A percentile compares a stretch with the other conserved stretches of the same genome.
phyloP scores from a whole-genome alignment of 2,797 vertebrate genomes.

The Phalanger gymnotis region DNA sequence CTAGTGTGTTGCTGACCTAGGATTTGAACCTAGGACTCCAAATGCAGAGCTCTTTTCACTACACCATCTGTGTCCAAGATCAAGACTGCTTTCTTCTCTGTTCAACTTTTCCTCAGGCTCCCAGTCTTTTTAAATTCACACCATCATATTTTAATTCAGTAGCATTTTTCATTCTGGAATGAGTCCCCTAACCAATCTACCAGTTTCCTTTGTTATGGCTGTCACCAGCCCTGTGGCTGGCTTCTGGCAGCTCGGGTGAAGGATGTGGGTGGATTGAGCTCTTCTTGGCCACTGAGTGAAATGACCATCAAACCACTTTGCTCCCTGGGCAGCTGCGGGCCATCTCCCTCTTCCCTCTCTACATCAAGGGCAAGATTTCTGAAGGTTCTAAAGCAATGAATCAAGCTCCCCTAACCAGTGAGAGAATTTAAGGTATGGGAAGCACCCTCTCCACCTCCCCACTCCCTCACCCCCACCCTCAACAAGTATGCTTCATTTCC shows the following conservation, averaged over 20 bases:
- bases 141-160: neutral
- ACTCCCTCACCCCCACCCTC: fast-evolving
- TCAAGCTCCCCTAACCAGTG: neutral
- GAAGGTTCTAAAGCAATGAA: neutral
- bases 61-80: neutral
- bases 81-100: neutral
- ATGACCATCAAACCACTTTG: neutral
- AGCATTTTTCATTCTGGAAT: neutral
- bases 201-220: neutral
- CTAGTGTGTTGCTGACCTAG: neutral
- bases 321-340: neutral
- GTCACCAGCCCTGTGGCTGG: neutral
- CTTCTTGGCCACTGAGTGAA: neutral
- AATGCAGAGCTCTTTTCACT: neutral
- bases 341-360: neutral
- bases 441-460: neutral
- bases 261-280: too few relatives aligned
- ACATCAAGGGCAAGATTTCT: neutral
- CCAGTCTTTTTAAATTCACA: neutral
- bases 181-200: neutral
- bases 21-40: neutral
- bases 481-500: neutral
- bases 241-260: neutral
- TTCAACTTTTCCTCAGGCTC: neutral
- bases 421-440: neutral